Evolutionary conservation across 2,888 invertebrate genomes (phyloP).

Genomic region (Parnassius glacialis): DNA sequence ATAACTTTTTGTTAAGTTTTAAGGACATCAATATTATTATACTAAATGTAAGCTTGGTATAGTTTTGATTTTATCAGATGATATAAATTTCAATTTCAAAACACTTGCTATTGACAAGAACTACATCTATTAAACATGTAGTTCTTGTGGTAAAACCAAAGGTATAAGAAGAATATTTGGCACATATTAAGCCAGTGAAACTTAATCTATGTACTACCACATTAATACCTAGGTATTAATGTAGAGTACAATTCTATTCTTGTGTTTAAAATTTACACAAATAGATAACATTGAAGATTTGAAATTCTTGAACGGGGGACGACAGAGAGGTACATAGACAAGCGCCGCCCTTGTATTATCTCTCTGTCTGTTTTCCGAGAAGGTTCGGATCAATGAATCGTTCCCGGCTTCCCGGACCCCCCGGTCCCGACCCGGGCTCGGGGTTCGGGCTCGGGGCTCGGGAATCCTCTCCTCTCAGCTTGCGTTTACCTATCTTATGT

Average conservation of each 20-base stretch:
- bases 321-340: constrained; percentile 37
- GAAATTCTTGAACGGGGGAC: constrained; percentile 38
- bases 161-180: too few relatives aligned
- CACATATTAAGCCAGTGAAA: too few relatives aligned
- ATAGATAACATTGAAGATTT: not conserved
- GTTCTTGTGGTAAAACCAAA: not conserved
- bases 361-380: constrained; percentile 69
- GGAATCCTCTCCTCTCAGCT: constrained; percentile 46
- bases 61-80: too few relatives aligned
- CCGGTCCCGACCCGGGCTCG: constrained; percentile 42
- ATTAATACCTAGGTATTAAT: too few relatives aligned
- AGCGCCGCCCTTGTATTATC: constrained; percentile 45
- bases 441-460: constrained; percentile 24
- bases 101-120: too few relatives aligned
- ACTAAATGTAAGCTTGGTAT: too few relatives aligned
- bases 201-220: too few relatives aligned
- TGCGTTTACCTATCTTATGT: constrained; percentile 37
- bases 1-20: constrained; percentile 7
- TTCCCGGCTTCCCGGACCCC: constrained; percentile 70
- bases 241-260: too few relatives aligned
- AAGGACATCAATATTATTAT: not conserved
- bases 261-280: too few relatives aligned
- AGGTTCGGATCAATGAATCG: constrained; percentile 79
- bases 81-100: too few relatives aligned
- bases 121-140: not conserved